phyloP scores from a whole-genome alignment of 2,797 vertebrate genomes.

The Rousettus madagascariensis region DNA sequence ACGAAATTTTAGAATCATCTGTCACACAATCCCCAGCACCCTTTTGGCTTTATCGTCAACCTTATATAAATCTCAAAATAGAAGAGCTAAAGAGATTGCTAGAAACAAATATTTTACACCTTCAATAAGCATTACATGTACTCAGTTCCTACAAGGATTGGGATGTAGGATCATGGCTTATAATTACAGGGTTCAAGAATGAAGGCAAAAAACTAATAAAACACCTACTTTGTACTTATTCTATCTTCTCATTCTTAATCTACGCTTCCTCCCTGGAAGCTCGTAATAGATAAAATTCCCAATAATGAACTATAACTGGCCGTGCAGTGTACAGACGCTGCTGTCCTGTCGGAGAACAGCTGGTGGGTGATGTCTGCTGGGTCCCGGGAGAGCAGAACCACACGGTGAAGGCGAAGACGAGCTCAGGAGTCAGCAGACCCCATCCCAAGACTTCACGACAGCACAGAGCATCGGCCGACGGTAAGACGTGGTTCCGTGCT shows the following conservation, averaged over 20 bases:
- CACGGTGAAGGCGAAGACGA: not conserved
- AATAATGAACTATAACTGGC: not conserved
- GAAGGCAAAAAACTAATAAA: not conserved
- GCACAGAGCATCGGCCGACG: not conserved
- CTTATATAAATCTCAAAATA: not conserved
- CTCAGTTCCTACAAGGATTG: not conserved
- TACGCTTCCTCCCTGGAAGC: not conserved
- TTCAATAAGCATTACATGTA: constrained; percentile 23
- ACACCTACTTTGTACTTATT: not conserved
- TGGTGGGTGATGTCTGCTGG: not conserved
- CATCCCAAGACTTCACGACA: not conserved
- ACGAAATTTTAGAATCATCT: not conserved
- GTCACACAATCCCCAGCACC: not conserved
- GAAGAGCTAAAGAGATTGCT: not conserved
- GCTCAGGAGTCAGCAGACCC: not conserved
- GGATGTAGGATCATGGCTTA: not conserved
- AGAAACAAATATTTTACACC: not conserved
- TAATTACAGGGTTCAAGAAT: not conserved
- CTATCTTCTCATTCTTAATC: not conserved
- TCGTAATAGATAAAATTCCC: not conserved
- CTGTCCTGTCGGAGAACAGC: not conserved
- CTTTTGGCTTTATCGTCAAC: not conserved
- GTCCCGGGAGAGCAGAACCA: not conserved
- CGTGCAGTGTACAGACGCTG: not conserved
- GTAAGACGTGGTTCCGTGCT: not conserved